Evolutionary conservation across 1,140 invertebrate genomes (phyloP), one percentile per base, ranked within the genome.

Genomic region (Tyrophagus putrescentiae): DNA sequence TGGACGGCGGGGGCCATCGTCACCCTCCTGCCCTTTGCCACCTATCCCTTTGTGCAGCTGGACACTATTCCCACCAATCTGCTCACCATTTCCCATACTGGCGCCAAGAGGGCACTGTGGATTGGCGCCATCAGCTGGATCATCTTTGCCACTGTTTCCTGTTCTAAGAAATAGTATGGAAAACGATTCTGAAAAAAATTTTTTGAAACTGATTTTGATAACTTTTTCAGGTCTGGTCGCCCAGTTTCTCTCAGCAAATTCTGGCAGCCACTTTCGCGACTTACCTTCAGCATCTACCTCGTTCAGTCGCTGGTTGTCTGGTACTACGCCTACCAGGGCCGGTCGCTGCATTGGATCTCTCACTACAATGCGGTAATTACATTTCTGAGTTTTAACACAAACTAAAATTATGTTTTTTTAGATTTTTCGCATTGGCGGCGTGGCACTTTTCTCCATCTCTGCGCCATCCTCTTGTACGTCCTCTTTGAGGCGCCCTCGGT

Each of bases 271-370:
- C 53, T 57, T 29, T 60, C 34, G 29, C 54, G 56, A 16, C 42
- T 62, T 7, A 54, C 48, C 2, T 61, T 56, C 33, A 29, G 25
- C 13, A 61, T 61, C 16, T 57, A 58, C 39, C 28, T 61, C 29
- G 41, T 53, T n/a, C 50, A 61, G 32, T 57, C 45, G 27, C 23
- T 61, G 11, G 53, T 61, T n/a, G 45, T 61, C 23, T 61, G 60
- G 60, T 61, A 61, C 45, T 29, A 54, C 44, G 16, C 29, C 6
- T 57, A 58, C 18, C 32, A 53, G 13, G 41, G 34, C 21, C 45
- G 45, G 21, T 31, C 41, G 18, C 34, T 57, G 23, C 44, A 57
- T 54, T 31, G 39, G 18, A 52, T 52, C 13, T 48, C 44, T 39
- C 48, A 54, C 31, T 61, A 61, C 27, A 61, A 61, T 61, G 23